Percentiles rank a stretch among this genome's conserved stretches.
Conservation (phyloP, 2,797 vertebrate genomes). For the Caiman crocodilus region DNA sequence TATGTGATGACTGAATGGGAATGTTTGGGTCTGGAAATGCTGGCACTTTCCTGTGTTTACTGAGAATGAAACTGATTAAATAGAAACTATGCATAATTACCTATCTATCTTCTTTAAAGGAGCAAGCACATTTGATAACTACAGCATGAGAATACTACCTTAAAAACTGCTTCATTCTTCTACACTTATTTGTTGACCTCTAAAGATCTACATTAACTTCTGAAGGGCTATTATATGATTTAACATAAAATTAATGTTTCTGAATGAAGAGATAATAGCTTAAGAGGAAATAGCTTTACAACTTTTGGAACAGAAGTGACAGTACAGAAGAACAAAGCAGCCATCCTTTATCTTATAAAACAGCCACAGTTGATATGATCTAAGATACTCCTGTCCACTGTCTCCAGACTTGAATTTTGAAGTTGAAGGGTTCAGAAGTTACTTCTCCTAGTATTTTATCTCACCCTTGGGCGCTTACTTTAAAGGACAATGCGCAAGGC, state of each 20-base stretch:
- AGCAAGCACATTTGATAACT: not conserved
- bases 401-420: not conserved
- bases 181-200: not conserved
- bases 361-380: not conserved
- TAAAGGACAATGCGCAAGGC: not conserved
- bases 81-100: slow-evolving; percentile 31
- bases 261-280: not conserved
- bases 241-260: not conserved
- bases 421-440: not conserved
- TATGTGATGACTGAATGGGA: not conserved
- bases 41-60: slow-evolving; percentile 59
- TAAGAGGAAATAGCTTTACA: not conserved
- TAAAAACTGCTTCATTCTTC: not conserved
- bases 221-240: not conserved
- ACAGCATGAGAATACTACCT: not conserved
- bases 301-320: not conserved
- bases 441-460: not conserved
- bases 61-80: slow-evolving; percentile 51
- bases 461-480: not conserved
- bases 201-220: not conserved
- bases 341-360: not conserved
- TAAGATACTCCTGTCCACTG: not conserved
- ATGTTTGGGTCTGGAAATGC: slow-evolving; percentile 44
- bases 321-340: not conserved
- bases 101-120: not conserved